These are phyloP conservation scores for Drosophila diplacantha DNA, from an alignment of 2,888 invertebrate species.

Conservation along the genomic window DNA sequence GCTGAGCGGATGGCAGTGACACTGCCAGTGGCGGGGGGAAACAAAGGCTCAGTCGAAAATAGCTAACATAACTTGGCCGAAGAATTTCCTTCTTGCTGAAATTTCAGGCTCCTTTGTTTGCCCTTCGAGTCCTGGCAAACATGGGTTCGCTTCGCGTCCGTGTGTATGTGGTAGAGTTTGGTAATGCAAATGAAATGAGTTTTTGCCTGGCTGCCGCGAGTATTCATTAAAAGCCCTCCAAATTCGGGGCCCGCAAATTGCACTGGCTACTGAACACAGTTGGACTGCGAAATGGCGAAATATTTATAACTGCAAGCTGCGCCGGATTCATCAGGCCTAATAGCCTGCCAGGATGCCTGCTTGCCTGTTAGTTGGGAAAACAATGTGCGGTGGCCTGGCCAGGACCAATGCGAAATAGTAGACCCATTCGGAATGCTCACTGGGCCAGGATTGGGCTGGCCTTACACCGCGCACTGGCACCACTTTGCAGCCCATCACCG, in stretches of 20 bases:
- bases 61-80: slow-evolving; percentile 45
- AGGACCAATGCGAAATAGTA: slow-evolving; percentile 31
- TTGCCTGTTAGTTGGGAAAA: slow-evolving; percentile 8
- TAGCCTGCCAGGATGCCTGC: slow-evolving; percentile 21
- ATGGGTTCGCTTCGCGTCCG: neutral
- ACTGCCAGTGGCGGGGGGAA: slow-evolving; percentile 13
- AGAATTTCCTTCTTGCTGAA: slow-evolving; percentile 29
- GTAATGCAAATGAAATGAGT: slow-evolving; percentile 42
- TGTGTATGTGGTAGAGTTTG: slow-evolving; percentile 21
- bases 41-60: slow-evolving; percentile 33
- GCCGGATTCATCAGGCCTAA: slow-evolving; percentile 59
- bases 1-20: slow-evolving; percentile 27
- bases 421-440: slow-evolving; percentile 39
- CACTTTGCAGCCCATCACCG: slow-evolving; percentile 23
- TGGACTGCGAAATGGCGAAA: slow-evolving; percentile 38
- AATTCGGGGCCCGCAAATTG: slow-evolving; percentile 52
- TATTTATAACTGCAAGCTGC: slow-evolving; percentile 42
- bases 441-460: slow-evolving; percentile 12
- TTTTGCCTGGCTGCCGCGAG: slow-evolving; percentile 21
- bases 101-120: slow-evolving; percentile 20
- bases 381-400: slow-evolving; percentile 36
- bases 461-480: neutral
- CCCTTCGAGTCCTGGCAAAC: slow-evolving; percentile 5
- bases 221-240: slow-evolving; percentile 47
- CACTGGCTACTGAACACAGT: slow-evolving; percentile 24